phyloP scores from a whole-genome alignment of 2,797 vertebrate species.

The Premnoplex brunnescens region DNA sequence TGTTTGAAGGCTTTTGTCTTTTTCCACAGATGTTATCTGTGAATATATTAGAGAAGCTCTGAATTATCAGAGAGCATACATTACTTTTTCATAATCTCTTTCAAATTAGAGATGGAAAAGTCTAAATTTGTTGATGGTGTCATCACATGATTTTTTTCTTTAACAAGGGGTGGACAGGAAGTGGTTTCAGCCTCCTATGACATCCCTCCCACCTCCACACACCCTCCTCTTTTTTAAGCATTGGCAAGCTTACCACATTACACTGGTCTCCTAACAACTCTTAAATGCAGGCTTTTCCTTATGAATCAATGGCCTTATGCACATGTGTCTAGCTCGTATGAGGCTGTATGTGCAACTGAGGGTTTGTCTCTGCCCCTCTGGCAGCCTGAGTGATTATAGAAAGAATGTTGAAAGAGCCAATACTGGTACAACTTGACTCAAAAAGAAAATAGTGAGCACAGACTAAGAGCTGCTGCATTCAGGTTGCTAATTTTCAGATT shows the following conservation, averaged over 20 bases:
- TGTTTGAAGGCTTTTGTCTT: background rate
- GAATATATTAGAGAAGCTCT: background rate
- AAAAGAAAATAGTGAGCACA: background rate
- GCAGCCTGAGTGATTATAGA: background rate
- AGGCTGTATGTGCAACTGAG: background rate
- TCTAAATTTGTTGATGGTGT: background rate
- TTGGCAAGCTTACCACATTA: background rate
- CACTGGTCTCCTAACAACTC: background rate
- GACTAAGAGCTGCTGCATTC: background rate
- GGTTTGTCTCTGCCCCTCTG: background rate
- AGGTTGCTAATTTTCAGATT: background rate
- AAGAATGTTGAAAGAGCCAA: rapidly evolving
- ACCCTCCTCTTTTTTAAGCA: background rate
- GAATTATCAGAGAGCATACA: rapidly evolving
- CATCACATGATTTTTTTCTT: background rate
- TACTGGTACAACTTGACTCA: background rate
- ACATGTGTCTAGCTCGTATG: background rate
- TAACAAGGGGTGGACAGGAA: background rate
- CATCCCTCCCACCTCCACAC: rapidly evolving
- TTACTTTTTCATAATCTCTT: background rate
- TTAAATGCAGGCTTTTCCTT: background rate
- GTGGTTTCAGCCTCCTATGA: background rate
- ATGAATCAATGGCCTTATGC: background rate
- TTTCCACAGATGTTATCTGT: background rate
- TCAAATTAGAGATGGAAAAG: background rate